phyloP scores from a whole-genome alignment of 2,797 vertebrate species.

The Macropus fuliginosus region DNA sequence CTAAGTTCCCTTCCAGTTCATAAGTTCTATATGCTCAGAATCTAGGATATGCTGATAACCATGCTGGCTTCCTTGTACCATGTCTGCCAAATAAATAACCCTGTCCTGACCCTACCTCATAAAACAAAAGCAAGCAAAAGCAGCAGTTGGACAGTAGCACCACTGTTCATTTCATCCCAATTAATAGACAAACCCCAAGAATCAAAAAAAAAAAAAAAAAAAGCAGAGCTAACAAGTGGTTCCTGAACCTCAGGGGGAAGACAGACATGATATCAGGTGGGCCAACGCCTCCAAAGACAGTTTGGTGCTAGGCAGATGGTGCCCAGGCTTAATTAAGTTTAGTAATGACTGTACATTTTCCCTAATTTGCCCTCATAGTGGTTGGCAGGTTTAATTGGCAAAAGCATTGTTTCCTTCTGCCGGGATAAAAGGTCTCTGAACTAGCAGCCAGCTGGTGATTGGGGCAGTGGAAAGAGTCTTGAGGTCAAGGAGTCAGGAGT shows the following conservation, averaged over 20 bases:
- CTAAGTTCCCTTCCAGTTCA: neutral
- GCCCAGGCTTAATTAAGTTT: neutral
- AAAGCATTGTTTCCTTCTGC: neutral
- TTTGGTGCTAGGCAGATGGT: accelerated
- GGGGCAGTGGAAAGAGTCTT: neutral
- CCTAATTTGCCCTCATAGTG: constrained; percentile 33
- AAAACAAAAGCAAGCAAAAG: neutral
- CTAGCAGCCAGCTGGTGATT: neutral
- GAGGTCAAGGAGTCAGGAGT: neutral
- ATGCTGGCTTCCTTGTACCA: neutral
- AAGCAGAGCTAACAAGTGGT: neutral
- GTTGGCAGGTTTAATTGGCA: constrained; percentile 57
- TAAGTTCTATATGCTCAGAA: neutral
- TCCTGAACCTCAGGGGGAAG: neutral
- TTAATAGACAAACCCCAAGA: neutral
- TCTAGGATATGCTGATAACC: neutral
- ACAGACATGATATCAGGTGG: neutral
- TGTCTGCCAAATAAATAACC: neutral
- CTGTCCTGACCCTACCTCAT: neutral
- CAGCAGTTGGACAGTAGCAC: neutral
- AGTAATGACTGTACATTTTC: constrained; percentile 8
- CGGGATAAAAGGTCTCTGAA: neutral
- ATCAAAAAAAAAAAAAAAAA: neutral
- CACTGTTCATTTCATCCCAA: neutral
- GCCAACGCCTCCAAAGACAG: neutral